Evolutionary conservation across 1,140 invertebrate genomes (phyloP).

Genomic region (Diabrotica virgifera): DNA sequence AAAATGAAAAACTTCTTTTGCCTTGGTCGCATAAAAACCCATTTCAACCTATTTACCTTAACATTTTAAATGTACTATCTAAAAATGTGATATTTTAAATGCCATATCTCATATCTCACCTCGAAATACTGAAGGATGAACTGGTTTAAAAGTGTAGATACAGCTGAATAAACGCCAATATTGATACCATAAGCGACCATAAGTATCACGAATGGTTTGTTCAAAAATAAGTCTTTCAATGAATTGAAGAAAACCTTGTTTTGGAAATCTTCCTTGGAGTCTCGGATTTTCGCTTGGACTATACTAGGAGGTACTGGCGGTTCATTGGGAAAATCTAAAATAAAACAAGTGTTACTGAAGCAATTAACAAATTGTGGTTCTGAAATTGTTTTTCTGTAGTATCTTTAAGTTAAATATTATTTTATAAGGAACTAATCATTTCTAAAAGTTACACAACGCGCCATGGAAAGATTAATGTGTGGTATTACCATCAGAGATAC

Average conservation of each 20-base stretch:
- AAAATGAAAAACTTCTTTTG: too few species aligned
- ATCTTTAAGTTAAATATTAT: too few species aligned
- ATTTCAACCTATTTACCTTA: neutral
- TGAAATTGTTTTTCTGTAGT: too few species aligned
- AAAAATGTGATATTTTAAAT: neutral
- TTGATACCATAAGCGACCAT: slow-evolving; percentile 31
- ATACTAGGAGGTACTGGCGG: neutral
- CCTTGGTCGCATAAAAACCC: too few species aligned
- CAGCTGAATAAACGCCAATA: slow-evolving; percentile 30
- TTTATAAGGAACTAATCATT: too few species aligned
- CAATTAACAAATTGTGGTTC: neutral
- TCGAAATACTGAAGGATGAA: slow-evolving; percentile 33
- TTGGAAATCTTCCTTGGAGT: neutral
- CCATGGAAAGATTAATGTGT: too few species aligned
- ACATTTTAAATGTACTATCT: neutral
- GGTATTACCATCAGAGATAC: too few species aligned
- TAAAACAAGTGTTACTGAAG: neutral
- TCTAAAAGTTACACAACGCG: too few species aligned
- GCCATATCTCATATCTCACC: slow-evolving; percentile 4
- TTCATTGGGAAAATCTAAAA: neutral
- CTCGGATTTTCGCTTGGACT: neutral
- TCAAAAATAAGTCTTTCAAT: slow-evolving; percentile 1
- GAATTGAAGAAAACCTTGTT: slow-evolving; percentile 2
- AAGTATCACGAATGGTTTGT: slow-evolving; percentile 30
- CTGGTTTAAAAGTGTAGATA: slow-evolving; percentile 34